Evolutionary conservation across 2,797 vertebrate genomes (phyloP), one percentile per base, ranked within the genome.

Genomic region (Huso huso): DNA sequence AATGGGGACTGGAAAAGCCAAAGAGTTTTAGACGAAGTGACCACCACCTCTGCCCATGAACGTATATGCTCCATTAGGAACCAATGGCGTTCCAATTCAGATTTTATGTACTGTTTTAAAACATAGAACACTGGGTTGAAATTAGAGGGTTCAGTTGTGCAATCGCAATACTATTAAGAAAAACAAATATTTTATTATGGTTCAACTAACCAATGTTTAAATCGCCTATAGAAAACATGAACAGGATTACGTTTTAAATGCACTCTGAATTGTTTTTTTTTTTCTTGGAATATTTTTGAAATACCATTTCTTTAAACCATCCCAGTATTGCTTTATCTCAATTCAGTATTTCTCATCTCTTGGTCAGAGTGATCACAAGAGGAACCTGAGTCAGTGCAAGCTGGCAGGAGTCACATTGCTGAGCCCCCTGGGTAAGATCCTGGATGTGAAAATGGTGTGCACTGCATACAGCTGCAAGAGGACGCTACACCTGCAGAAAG

Each of bases 371-470:
- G 37, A 51, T 12, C 72, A 62, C 67, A 64, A 5, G 2, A 18
- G 68, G 79, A 78, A 71, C 77, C 78, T 67, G 70, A 78, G 66
- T 71, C 76, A 65, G 65, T 87, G 87, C 79, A 66, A 75, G 84
- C 83, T 87, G 77, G 76, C 81, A 59, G 83, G 72, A 7, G 80
- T 79, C 66, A 73, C 75, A 59, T 73, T 94, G 83, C 83, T 80
- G 67, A 93, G 90, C 83, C 91, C 94, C 49, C 63, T 97, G 86
- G 94, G 95, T 72, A 87, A 67, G 68, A 85, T 97, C 5, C 66
- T 2, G 94, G 89, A 61, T 97, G 95, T 80, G 85, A 88, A 72
- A 82, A 6, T 61, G 94, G 93, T 65, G 75, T 97, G 65, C 95
- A 96, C 15, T 81, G 80, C 79, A 89, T 96, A 68, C 82, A 81